These are phyloP conservation scores for Pseudotriccus pelzelni DNA, from an alignment of 2,797 vertebrate species.

Conservation along the genomic window DNA sequence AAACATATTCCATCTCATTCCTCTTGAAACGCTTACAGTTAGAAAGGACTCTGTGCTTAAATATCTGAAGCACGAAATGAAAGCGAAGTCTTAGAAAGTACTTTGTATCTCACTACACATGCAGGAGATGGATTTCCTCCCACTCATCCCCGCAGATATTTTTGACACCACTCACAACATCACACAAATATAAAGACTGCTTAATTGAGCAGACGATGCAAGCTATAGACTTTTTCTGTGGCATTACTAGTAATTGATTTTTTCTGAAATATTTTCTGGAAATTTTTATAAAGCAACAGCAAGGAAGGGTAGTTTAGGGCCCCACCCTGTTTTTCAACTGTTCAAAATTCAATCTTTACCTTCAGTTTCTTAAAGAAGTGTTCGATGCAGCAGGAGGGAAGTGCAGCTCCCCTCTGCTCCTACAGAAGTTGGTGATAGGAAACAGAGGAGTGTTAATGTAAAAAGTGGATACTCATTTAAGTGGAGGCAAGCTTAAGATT, in stretches of 20 bases:
- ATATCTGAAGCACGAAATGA: not conserved
- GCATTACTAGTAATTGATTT: not conserved
- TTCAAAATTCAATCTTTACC: not conserved
- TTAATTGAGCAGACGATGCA: not conserved
- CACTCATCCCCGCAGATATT: not conserved
- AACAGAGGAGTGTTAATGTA: not conserved
- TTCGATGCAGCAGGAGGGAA: not conserved
- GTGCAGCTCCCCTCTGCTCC: not conserved
- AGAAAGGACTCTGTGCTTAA: not conserved
- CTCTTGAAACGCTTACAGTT: not conserved
- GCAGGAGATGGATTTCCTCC: not conserved
- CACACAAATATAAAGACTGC: not conserved
- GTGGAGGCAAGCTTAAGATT: constrained; percentile 32
- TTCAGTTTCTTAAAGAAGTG: not conserved
- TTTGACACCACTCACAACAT: not conserved
- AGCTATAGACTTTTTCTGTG: not conserved
- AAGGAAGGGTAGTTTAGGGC: not conserved
- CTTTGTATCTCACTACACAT: not conserved
- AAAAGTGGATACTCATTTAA: constrained; percentile 30
- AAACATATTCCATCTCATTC: not conserved
- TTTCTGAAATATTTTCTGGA: not conserved
- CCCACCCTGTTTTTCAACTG: not conserved
- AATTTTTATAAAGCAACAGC: not conserved
- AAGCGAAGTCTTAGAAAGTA: not conserved
- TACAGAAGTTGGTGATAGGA: not conserved